A percentile compares a stretch with the other conserved stretches of the same genome.
Conservation (phyloP, 2,797 vertebrate genomes). For the Chelonia mydas region DNA sequence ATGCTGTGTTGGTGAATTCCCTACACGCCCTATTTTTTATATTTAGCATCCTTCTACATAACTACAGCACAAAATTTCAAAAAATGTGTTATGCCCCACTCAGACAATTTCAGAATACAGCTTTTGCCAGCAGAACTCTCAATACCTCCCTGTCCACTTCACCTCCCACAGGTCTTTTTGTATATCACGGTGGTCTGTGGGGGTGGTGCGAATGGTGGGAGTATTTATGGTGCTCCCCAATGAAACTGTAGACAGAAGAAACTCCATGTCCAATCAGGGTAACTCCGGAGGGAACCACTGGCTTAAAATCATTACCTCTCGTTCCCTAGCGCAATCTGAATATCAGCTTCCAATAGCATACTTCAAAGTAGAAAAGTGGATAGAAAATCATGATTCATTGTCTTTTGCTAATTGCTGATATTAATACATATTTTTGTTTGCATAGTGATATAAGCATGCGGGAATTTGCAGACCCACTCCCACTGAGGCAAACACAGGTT, state of each 20-base stretch:
- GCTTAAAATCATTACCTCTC: background rate
- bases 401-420: background rate
- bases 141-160: background rate
- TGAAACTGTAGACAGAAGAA: background rate
- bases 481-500: background rate
- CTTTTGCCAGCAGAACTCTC: background rate
- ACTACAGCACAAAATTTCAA: background rate
- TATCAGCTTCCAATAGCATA: background rate
- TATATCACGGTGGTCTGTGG: background rate
- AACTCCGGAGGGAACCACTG: background rate
- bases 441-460: background rate
- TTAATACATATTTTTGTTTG: background rate
- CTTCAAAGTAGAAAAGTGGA: background rate
- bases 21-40: no score
- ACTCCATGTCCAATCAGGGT: background rate
- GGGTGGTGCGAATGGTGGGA: background rate
- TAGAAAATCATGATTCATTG: background rate
- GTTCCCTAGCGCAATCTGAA: background rate
- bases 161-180: background rate
- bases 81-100: background rate
- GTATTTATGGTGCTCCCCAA: background rate
- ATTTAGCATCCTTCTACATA: background rate
- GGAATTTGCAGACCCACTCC: background rate
- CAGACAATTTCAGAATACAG: background rate
- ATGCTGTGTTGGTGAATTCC: background rate